phyloP scores from a whole-genome alignment of 2,888 invertebrate genomes.

The Mylabris sibirica region DNA sequence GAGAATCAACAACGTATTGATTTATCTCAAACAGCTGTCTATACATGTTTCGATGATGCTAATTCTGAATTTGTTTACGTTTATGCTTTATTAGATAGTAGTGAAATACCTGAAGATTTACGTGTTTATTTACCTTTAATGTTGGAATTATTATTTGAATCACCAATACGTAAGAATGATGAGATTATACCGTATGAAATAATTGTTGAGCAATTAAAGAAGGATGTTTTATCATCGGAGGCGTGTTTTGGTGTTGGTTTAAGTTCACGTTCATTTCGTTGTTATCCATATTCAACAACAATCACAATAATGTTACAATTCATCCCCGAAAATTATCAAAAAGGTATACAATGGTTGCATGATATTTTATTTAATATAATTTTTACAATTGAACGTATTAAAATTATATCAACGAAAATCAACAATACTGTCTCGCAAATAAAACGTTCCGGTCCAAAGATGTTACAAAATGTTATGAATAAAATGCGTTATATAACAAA shows the following conservation, averaged over 20 bases:
- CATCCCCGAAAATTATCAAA: slow-evolving; percentile 75
- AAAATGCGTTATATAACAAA: slow-evolving; percentile 69
- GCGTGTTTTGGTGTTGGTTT: slow-evolving; percentile 72
- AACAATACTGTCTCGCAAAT: slow-evolving; percentile 81
- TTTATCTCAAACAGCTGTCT: slow-evolving; percentile 73
- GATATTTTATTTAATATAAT: slow-evolving; percentile 77
- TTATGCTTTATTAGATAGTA: slow-evolving; percentile 76
- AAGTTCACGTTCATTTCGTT: slow-evolving; percentile 67
- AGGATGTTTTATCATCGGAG: slow-evolving; percentile 73
- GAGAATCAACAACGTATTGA: slow-evolving; percentile 65
- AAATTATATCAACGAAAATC: slow-evolving; percentile 81
- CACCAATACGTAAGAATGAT: slow-evolving; percentile 71
- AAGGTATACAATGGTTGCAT: slow-evolving; percentile 78
- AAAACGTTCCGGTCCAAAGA: slow-evolving; percentile 75
- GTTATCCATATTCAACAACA: slow-evolving; percentile 76
- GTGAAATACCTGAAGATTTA: slow-evolving; percentile 65
- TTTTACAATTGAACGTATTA: slow-evolving; percentile 76
- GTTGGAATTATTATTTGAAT: slow-evolving; percentile 78
- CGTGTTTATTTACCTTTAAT: slow-evolving; percentile 79
- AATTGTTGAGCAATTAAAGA: slow-evolving; percentile 80
- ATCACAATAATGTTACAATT: slow-evolving; percentile 75
- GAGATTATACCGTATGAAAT: slow-evolving; percentile 70
- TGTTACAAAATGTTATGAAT: slow-evolving; percentile 70
- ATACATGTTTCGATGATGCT: slow-evolving; percentile 79
- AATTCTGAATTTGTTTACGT: slow-evolving; percentile 87